These are phyloP conservation scores for Colistium nudipinnis DNA, from an alignment of 2,113 vertebrate species.

Conservation along the genomic window DNA sequence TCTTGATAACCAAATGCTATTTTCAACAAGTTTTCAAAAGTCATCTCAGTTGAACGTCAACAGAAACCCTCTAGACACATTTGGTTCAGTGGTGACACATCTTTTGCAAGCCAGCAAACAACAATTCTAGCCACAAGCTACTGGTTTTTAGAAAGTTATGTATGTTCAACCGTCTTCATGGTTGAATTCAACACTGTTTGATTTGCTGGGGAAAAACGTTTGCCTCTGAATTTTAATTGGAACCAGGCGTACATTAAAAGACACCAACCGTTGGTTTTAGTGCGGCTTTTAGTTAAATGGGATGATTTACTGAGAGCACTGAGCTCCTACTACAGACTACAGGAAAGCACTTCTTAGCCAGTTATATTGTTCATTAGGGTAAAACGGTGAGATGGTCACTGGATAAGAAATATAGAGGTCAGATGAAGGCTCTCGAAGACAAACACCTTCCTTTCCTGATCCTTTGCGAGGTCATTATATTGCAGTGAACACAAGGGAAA, in stretches of 20 bases:
- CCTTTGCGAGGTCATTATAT: slow-evolving; percentile 50
- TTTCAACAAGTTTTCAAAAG: slow-evolving; percentile 11
- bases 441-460: slow-evolving; percentile 19
- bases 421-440: background rate
- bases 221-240: slow-evolving; percentile 7
- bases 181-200: slow-evolving; percentile 16
- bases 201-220: slow-evolving; percentile 11
- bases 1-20: slow-evolving; percentile 8
- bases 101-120: slow-evolving; percentile 11
- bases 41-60: slow-evolving; percentile 29
- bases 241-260: background rate
- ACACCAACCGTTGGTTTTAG: background rate
- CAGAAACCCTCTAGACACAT: slow-evolving; percentile 36
- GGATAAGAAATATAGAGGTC: slow-evolving; percentile 5
- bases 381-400: slow-evolving; percentile 13
- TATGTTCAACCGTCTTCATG: slow-evolving; percentile 29
- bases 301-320: slow-evolving; percentile 8
- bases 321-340: background rate
- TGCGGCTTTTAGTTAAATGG: slow-evolving; percentile 20
- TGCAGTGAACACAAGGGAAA: slow-evolving; percentile 40
- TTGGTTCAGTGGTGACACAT: slow-evolving; percentile 41
- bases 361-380: background rate
- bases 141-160: slow-evolving; percentile 22
- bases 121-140: slow-evolving; percentile 45
- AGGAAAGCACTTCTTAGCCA: background rate